phyloP scores from a whole-genome alignment of 2,797 vertebrate genomes.

The Cynodonichthys magdalenae region DNA sequence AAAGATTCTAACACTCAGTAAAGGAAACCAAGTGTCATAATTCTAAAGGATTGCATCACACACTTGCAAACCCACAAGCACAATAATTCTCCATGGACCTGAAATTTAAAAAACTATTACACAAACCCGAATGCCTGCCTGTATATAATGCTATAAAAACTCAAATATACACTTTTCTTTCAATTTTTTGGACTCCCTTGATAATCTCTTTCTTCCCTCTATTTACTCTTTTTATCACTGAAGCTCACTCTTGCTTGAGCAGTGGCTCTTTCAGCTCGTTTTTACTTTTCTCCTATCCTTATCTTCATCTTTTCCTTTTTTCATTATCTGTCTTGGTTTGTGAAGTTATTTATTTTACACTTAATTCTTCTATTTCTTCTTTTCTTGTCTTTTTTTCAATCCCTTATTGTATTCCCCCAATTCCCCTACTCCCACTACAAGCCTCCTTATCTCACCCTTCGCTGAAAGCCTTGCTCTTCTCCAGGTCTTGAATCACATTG shows the following conservation, averaged over 20 bases:
- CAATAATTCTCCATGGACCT: slow-evolving; percentile 33
- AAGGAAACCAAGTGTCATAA: slow-evolving; percentile 44
- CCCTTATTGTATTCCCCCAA: background rate
- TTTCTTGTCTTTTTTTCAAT: background rate
- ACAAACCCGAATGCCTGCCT: slow-evolving; percentile 48
- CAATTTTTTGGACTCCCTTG: slow-evolving; percentile 29
- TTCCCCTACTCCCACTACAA: background rate
- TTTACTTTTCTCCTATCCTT: background rate
- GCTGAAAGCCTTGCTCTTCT: slow-evolving; percentile 94
- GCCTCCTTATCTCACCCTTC: slow-evolving; percentile 88
- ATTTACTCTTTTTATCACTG: slow-evolving; percentile 24
- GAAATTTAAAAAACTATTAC: slow-evolving; percentile 65
- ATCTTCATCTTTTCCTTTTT: slow-evolving; percentile 1
- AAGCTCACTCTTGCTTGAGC: slow-evolving; percentile 19
- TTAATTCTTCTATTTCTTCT: slow-evolving; percentile 4
- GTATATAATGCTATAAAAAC: slow-evolving; percentile 43
- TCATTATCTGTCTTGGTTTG: background rate
- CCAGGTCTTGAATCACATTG: slow-evolving; percentile 98
- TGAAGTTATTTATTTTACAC: slow-evolving; percentile 5
- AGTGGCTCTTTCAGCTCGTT: slow-evolving; percentile 1
- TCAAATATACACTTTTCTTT: slow-evolving; percentile 37
- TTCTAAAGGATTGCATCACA: slow-evolving; percentile 22
- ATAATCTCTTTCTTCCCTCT: slow-evolving; percentile 8
- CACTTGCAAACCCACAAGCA: slow-evolving; percentile 8
- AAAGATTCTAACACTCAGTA: slow-evolving; percentile 18